Base-by-base conservation (phyloP, 2,888 invertebrate genomes). In the Halocaridina rubra region DNA sequence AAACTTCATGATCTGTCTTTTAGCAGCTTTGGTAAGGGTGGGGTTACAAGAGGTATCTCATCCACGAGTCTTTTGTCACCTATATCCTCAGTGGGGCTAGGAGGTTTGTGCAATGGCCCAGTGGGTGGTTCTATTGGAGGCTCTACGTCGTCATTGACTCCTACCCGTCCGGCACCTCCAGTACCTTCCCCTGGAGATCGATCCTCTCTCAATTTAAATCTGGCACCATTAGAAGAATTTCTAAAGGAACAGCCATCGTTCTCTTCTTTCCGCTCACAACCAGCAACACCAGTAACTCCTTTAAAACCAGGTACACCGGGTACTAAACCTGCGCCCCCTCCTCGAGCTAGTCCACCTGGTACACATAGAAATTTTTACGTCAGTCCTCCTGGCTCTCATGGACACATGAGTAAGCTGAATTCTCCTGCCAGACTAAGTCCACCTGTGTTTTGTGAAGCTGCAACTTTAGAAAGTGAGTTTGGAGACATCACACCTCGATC, bases 21-120 rank as follows among this genome's bases (percentile, higher is more conserved):
- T 75, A 85, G 85, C 46, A 88, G 88, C 53, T 88, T 88, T 59
- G 88, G 88, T 22, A 88, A 88, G 46, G 84, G 76, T 24, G 84
- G 78, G 0, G 76, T 78, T 13, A 75, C 79, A 10, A 33, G 84
- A 24, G 84, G 79, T 8, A 84, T 46, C 10, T 84, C 84, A 27
- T 84, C 86, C n/a, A 77, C 80, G 39, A 85, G 82, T 33, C 69
- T 86, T 1, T 33, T 86, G 16, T 86, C 86, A 8, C 84, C 84
- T 32, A 64, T 72, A 22, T 53, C 84, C 7, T 72, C 53, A 0
- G 53, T 53, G 10, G 53, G 53, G 19, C 19, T 53, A 16, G 75
- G 72, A 30, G 72, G 59, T 29, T 10, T 81, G 27, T 53, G 82
- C 32, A 78, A 57, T 3, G 77, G 46, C 53, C 75, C 79, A 4